These are phyloP conservation scores for Coptotermes formosanus DNA, from an alignment of 1,140 invertebrate genomes.

Conservation along the genomic window DNA sequence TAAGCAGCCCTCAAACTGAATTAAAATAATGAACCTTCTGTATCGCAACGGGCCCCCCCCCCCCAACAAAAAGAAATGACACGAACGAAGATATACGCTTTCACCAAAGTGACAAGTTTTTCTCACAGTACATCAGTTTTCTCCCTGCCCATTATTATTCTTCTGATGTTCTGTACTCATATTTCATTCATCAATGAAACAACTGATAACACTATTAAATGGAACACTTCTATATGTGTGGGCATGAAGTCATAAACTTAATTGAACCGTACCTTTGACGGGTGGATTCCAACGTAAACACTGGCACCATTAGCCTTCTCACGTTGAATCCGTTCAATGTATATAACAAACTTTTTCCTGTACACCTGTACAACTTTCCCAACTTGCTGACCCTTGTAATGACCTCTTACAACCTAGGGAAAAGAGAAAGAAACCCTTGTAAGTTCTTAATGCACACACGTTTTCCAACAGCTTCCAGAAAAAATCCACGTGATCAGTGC, in stretches of 20 bases:
- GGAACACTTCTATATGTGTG: background rate
- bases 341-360: slow-evolving; percentile 98
- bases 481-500: slow-evolving; percentile 49
- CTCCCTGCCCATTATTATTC: too few species aligned
- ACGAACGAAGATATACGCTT: too few species aligned
- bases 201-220: background rate
- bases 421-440: background rate
- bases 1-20: too few species aligned
- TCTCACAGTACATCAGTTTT: too few species aligned
- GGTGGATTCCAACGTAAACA: slow-evolving; percentile 98
- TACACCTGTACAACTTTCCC: slow-evolving; percentile 98
- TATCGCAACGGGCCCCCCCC: too few species aligned
- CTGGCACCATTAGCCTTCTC: slow-evolving; percentile 99
- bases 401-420: slow-evolving; percentile 86
- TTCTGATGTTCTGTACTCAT: too few species aligned
- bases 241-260: background rate
- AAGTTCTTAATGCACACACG: background rate
- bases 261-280: slow-evolving; percentile 79
- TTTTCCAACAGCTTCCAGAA: slow-evolving; percentile 7
- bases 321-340: slow-evolving; percentile 97
- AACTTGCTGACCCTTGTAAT: slow-evolving; percentile 98
- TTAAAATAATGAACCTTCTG: too few species aligned
- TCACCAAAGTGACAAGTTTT: too few species aligned
- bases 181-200: background rate
- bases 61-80: too few species aligned